These are phyloP conservation scores for Hetaerina americana DNA, from an alignment of 1,140 invertebrate species.

Conservation along the genomic window DNA sequence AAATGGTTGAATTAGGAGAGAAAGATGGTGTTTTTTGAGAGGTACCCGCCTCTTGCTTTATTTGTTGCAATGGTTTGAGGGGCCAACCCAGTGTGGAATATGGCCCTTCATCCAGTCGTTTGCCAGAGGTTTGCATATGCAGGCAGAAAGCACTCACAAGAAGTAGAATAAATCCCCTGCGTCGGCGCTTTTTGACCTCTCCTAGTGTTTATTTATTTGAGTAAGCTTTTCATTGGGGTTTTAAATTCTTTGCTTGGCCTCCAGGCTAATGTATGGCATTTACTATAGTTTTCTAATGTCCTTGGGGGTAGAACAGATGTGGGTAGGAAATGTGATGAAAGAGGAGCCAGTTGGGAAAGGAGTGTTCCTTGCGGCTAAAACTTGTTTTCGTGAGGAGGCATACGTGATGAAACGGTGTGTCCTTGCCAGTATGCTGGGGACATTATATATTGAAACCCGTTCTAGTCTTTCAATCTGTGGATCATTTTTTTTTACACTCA, in stretches of 20 bases:
- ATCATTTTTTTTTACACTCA: not conserved
- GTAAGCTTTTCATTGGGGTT: not conserved
- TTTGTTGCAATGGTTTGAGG: not conserved
- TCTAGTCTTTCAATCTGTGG: not conserved
- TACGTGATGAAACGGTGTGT: not conserved
- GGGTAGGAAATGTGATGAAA: not conserved
- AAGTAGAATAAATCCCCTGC: not conserved
- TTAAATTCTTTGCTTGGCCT: not conserved
- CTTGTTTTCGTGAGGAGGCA: not conserved
- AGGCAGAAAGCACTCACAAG: not conserved
- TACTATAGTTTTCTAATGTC: not conserved
- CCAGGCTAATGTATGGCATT: not conserved
- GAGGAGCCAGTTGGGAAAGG: not conserved
- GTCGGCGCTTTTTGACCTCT: not conserved
- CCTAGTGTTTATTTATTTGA: not conserved
- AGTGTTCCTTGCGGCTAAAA: not conserved
- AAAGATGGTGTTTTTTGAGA: too few species aligned
- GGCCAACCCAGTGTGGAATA: not conserved
- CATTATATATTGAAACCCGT: not conserved
- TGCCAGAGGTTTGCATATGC: not conserved
- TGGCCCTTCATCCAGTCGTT: not conserved
- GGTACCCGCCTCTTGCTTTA: not conserved
- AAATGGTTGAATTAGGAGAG: not conserved
- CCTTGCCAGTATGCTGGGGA: not conserved
- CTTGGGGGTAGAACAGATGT: not conserved